Evolutionary conservation across 2,888 invertebrate genomes (phyloP).

Genomic region (Dasypolia templi): DNA sequence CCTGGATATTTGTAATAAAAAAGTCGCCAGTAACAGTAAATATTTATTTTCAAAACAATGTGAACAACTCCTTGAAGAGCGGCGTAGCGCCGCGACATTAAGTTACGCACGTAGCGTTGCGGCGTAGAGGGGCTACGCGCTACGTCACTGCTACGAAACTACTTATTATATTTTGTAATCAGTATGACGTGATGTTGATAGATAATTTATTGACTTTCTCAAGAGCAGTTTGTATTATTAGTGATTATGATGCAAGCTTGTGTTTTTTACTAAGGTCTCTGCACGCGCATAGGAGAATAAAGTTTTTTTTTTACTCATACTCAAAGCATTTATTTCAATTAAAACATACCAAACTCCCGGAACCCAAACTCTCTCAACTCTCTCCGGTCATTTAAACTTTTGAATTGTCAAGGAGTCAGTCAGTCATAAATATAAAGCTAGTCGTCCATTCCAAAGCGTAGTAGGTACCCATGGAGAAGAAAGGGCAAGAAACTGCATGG

Average conservation of each 20-base stretch:
- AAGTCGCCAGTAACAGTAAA: too few species aligned
- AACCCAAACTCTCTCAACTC: too few species aligned
- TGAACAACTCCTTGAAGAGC: neutral
- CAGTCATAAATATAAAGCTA: too few species aligned
- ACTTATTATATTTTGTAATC: neutral
- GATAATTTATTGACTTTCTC: neutral
- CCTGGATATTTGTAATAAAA: too few species aligned
- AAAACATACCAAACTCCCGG: too few species aligned
- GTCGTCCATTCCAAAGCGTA: too few species aligned
- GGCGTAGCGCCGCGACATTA: conserved; percentile 22
- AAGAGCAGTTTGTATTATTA: neutral
- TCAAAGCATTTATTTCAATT: too few species aligned
- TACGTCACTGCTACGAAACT: conserved; percentile 55
- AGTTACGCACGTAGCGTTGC: conserved; percentile 48
- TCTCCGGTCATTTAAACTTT: too few species aligned
- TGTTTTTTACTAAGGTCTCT: neutral
- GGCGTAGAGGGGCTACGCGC: conserved; percentile 62
- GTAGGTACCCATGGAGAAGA: too few species aligned
- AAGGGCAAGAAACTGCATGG: too few species aligned
- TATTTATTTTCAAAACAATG: neutral
- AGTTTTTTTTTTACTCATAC: too few species aligned
- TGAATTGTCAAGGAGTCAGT: too few species aligned
- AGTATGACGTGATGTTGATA: conserved; percentile 23
- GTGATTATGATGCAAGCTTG: neutral
- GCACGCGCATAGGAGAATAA: neutral